A percentile compares a stretch with the other conserved stretches of the same genome.
Evolutionary conservation across 92 coral and sea anemone species (phyloP).

Genomic region (Epizoanthus rinbou): DNA sequence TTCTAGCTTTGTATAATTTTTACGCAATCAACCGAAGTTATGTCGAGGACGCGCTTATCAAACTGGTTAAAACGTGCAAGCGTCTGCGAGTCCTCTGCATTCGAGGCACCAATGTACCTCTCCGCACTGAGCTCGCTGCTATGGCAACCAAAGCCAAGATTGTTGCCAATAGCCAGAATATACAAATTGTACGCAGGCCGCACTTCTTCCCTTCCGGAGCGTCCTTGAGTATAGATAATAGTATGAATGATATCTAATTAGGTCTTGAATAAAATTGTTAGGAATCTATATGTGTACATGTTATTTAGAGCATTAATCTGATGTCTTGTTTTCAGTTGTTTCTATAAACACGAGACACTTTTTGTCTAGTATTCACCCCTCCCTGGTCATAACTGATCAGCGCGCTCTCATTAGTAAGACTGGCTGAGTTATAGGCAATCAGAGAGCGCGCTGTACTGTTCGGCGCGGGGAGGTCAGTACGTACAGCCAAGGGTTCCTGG

Average conservation of each 20-base stretch:
- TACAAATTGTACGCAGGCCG: conserved; percentile 68
- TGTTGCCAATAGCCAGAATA: conserved; percentile 56
- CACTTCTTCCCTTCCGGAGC: conserved; percentile 64
- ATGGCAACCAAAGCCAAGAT: conserved; percentile 64
- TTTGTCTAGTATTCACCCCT: too few relatives aligned
- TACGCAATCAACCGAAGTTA: conserved; percentile 67
- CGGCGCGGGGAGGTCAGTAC: too few relatives aligned
- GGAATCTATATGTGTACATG: too few relatives aligned
- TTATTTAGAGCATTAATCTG: too few relatives aligned
- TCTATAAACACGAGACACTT: too few relatives aligned
- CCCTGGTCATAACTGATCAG: too few relatives aligned
- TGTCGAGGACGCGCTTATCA: conserved; percentile 69
- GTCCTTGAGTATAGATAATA: conserved; percentile 60
- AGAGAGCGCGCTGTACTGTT: too few relatives aligned
- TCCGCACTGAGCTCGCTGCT: conserved; percentile 67
- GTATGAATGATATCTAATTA: not conserved
- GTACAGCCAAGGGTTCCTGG: too few relatives aligned
- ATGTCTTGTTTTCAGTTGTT: too few relatives aligned
- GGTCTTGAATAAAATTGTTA: not conserved
- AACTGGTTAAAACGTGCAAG: conserved; percentile 56
- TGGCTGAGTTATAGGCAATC: too few relatives aligned
- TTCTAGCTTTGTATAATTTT: conserved; percentile 74
- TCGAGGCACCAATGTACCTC: conserved; percentile 79
- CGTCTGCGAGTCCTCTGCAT: conserved; percentile 61
- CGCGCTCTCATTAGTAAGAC: too few relatives aligned